phyloP scores from a whole-genome alignment of 2,113 vertebrate species.

The Aythya baeri region DNA sequence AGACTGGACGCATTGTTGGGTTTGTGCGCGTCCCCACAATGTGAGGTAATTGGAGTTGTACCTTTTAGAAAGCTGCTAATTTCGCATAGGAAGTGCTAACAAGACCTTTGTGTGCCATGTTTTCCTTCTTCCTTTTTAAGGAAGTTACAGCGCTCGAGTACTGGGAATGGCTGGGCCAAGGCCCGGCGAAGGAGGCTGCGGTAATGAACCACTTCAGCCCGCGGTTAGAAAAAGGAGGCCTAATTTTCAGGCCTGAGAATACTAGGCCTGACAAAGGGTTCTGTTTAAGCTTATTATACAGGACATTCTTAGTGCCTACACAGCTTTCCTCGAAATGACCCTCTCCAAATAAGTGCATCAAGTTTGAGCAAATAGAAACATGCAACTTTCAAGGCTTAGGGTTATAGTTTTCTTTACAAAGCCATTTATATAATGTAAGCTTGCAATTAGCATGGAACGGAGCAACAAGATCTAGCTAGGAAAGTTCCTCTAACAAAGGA shows the following conservation, averaged over 20 bases:
- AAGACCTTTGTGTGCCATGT: constrained; percentile 99
- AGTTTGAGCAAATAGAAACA: constrained; percentile 99
- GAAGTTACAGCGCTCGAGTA: constrained; percentile 95
- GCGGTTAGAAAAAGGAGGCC: constrained; percentile 94
- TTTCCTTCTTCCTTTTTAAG: constrained; percentile 97
- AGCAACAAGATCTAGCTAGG: constrained; percentile 81
- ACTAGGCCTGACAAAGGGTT: constrained; percentile 97
- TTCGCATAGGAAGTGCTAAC: constrained; percentile 99
- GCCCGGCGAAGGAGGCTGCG: constrained; percentile 89
- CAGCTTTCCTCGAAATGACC: constrained; percentile 95
- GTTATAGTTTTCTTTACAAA: constrained; percentile 98
- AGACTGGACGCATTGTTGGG: constrained; percentile 83
- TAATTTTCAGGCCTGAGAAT: constrained; percentile 98
- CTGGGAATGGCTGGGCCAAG: constrained; percentile 93
- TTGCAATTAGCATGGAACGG: constrained; percentile 81
- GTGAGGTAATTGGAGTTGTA: constrained; percentile 99
- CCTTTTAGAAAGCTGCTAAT: constrained; percentile 99
- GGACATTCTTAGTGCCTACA: constrained; percentile 96
- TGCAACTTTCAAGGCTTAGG: constrained; percentile 95
- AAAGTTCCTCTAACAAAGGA: constrained; percentile 82
- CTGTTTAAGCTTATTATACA: constrained; percentile 99
- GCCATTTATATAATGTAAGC: constrained; percentile 86
- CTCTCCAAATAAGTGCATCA: constrained; percentile 99
- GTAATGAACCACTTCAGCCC: constrained; percentile 99
- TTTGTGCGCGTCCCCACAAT: constrained; percentile 91